These are phyloP conservation scores for Bursaphelenchus okinawaensis DNA, from an alignment of 2,888 invertebrate species.

Conservation along the genomic window DNA sequence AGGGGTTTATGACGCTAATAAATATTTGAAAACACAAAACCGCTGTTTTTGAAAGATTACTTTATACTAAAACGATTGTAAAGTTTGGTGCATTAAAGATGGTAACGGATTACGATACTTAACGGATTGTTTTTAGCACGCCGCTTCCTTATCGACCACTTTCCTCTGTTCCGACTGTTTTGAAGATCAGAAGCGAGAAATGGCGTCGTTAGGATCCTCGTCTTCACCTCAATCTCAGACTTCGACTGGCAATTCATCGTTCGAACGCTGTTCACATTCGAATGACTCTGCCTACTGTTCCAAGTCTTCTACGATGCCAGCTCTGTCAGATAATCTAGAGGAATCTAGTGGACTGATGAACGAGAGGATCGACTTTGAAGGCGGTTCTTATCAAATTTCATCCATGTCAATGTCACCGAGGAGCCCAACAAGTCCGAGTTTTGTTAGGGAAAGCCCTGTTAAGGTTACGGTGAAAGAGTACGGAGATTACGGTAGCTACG, in stretches of 20 bases:
- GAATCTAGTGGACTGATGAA: background rate
- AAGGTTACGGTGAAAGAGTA: background rate
- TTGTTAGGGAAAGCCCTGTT: no score
- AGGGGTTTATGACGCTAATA: no score
- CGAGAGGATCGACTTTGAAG: background rate
- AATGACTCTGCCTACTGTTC: conserved; percentile 1
- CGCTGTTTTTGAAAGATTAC: no score
- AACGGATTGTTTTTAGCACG: conserved; percentile 15
- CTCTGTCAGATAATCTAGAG: background rate
- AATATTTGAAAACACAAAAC: no score
- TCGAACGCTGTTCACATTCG: background rate
- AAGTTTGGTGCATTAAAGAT: no score
- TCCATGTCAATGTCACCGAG: background rate
- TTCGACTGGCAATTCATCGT: background rate
- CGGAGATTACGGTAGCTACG: no score
- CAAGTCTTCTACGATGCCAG: conserved; percentile 23
- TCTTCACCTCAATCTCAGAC: conserved; percentile 12
- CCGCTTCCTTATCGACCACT: conserved; percentile 51
- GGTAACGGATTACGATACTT: no score
- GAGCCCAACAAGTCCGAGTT: background rate
- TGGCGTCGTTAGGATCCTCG: conserved; percentile 29
- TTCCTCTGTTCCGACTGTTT: conserved; percentile 54
- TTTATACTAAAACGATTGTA: no score
- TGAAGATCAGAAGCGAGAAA: conserved; percentile 41
- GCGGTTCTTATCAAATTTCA: background rate